Percentiles rank a stretch among this genome's conserved stretches.
phyloP scores from a whole-genome alignment of 2,113 vertebrate species.

The Acrocephalus arundinaceus region DNA sequence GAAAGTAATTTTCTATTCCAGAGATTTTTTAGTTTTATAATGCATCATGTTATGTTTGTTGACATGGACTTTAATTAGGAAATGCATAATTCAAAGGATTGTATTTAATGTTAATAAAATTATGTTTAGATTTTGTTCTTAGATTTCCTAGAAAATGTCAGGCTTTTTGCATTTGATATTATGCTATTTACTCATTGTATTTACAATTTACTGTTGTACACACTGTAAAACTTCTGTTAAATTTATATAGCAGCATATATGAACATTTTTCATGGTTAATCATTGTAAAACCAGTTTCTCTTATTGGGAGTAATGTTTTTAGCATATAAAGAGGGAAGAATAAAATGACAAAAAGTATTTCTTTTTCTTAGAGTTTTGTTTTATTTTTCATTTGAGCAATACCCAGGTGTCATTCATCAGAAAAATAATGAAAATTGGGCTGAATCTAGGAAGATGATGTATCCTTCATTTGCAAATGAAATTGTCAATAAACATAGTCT shows the following conservation, averaged over 20 bases:
- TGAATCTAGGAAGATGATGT: neutral
- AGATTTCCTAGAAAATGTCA: neutral
- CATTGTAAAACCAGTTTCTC: neutral
- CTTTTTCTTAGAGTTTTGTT: neutral
- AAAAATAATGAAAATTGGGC: neutral
- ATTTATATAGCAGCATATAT: neutral
- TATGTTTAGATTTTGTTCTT: neutral
- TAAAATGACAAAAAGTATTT: neutral
- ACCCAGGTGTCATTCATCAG: neutral
- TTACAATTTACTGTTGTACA: neutral
- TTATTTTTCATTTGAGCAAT: neutral
- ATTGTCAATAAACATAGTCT: neutral
- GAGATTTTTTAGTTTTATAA: neutral
- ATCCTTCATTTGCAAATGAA: neutral
- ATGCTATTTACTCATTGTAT: neutral
- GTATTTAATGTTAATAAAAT: conserved; percentile 12
- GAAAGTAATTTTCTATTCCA: conserved; percentile 26
- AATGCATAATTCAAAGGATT: conserved; percentile 11
- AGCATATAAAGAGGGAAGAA: neutral
- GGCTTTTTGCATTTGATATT: neutral
- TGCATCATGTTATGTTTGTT: neutral
- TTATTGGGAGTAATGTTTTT: neutral
- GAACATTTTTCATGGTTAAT: neutral
- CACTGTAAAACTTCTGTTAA: neutral
- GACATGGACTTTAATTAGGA: neutral